A percentile compares a stretch with the other conserved stretches of the same genome.
These are phyloP conservation scores for Drosophila robusta DNA, from an alignment of 2,888 invertebrate genomes.

Conservation along the genomic window DNA sequence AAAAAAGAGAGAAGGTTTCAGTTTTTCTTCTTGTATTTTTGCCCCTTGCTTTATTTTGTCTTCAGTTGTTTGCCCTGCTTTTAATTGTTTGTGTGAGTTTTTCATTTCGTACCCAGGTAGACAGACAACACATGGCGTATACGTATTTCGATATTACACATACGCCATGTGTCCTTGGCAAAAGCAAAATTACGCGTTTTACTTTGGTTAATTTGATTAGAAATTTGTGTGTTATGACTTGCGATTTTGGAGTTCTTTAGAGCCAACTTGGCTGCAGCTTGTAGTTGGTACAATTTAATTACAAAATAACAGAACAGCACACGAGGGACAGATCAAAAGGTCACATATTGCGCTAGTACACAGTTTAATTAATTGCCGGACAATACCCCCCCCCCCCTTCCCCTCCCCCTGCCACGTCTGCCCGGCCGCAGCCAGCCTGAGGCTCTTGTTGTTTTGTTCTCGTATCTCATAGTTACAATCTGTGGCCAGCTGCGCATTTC, in stretches of 20 bases:
- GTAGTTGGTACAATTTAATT: slow-evolving; percentile 22
- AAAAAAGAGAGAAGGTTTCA: slow-evolving; percentile 2
- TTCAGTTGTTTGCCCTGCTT: slow-evolving; percentile 25
- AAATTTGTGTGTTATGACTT: slow-evolving; percentile 21
- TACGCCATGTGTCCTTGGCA: slow-evolving; percentile 64
- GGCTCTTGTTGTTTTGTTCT: neutral
- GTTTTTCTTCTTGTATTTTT: slow-evolving; percentile 5
- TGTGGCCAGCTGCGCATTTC: slow-evolving; percentile 61
- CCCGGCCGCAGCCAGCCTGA: neutral
- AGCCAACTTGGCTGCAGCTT: neutral
- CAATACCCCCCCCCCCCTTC: neutral
- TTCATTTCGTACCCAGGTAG: slow-evolving; percentile 3
- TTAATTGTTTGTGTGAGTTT: slow-evolving; percentile 42
- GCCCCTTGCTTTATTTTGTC: neutral
- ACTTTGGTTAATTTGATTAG: slow-evolving; percentile 53
- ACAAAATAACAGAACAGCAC: slow-evolving; percentile 8
- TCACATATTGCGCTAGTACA: slow-evolving; percentile 18
- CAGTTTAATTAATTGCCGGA: slow-evolving; percentile 43
- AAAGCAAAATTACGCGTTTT: neutral
- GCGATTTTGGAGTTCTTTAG: slow-evolving; percentile 2
- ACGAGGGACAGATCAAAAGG: slow-evolving; percentile 1
- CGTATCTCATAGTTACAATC: slow-evolving; percentile 15
- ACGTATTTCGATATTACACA: slow-evolving; percentile 45
- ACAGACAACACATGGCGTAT: slow-evolving; percentile 30
- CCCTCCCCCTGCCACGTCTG: too few relatives aligned